Conservation (phyloP, 2,888 invertebrate genomes). For the Callyntrura sp. region DNA sequence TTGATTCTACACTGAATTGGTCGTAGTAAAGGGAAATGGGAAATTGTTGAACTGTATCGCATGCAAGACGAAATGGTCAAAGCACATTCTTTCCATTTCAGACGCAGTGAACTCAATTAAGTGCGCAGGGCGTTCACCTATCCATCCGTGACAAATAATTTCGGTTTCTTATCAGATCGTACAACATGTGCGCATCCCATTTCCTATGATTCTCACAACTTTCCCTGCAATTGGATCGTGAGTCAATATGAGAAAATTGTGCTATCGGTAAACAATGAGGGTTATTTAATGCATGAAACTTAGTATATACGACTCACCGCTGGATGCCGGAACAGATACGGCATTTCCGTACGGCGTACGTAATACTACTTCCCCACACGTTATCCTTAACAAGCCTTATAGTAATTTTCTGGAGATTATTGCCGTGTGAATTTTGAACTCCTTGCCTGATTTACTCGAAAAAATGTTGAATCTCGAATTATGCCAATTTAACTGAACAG, state of each 20-base stretch:
- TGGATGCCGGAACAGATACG: constrained; percentile 31
- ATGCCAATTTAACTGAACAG: too few species aligned
- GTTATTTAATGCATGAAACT: neutral
- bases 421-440: constrained; percentile 22
- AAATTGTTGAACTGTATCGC: neutral
- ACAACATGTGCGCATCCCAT: neutral
- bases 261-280: too few species aligned
- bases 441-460: neutral
- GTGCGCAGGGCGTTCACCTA: constrained; percentile 26
- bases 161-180: constrained; percentile 16
- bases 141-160: constrained; percentile 29
- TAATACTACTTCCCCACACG: constrained; percentile 8
- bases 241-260: neutral
- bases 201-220: neutral
- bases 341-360: neutral
- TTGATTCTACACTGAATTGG: too few species aligned
- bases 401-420: constrained; percentile 31
- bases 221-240: constrained; percentile 3
- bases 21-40: too few species aligned
- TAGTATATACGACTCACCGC: neutral
- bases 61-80: neutral
- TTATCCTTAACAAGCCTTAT: too few species aligned
- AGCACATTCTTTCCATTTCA: neutral
- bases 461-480: too few species aligned
- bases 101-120: neutral